These are phyloP conservation scores for Prochilodus magdalenae DNA, from an alignment of 2,113 vertebrate genomes.

Conservation along the genomic window DNA sequence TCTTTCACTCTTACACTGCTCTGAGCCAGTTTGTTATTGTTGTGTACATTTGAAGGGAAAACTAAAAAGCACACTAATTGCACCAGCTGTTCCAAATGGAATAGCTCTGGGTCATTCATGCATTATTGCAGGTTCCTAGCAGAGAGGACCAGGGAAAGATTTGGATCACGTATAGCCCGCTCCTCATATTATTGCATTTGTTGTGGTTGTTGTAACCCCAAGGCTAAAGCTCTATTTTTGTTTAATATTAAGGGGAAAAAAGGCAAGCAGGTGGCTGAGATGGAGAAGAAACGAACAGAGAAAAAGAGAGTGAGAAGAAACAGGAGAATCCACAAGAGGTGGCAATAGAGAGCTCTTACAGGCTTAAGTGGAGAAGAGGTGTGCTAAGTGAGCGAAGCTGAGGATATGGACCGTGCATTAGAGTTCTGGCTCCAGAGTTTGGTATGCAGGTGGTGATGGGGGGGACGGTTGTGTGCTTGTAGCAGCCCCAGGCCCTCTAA, in stretches of 20 bases:
- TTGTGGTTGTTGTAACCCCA: conserved; percentile 11
- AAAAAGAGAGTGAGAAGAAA: not conserved
- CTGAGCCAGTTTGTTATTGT: not conserved
- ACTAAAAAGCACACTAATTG: not conserved
- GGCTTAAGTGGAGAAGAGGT: not conserved
- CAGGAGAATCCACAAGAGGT: not conserved
- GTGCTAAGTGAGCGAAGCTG: not conserved
- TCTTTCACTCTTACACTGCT: not conserved
- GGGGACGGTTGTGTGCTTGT: not conserved
- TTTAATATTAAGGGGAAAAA: conserved; percentile 17
- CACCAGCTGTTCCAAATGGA: conserved; percentile 22
- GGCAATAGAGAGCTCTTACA: not conserved
- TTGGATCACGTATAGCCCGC: not conserved
- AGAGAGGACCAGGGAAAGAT: not conserved
- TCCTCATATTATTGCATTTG: not conserved
- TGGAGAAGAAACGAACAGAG: not conserved
- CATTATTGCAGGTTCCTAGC: not conserved
- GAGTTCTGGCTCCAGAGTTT: conserved; percentile 8
- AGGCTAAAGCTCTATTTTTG: conserved; percentile 13
- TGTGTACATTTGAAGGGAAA: not conserved
- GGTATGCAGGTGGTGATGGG: conserved; percentile 25
- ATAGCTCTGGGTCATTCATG: conserved; percentile 18
- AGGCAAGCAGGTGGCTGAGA: not conserved
- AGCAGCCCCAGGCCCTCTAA: conserved; percentile 8
- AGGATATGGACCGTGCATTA: not conserved